Conservation (phyloP, 23 tunicate genomes). For the Diplosoma virens region DNA sequence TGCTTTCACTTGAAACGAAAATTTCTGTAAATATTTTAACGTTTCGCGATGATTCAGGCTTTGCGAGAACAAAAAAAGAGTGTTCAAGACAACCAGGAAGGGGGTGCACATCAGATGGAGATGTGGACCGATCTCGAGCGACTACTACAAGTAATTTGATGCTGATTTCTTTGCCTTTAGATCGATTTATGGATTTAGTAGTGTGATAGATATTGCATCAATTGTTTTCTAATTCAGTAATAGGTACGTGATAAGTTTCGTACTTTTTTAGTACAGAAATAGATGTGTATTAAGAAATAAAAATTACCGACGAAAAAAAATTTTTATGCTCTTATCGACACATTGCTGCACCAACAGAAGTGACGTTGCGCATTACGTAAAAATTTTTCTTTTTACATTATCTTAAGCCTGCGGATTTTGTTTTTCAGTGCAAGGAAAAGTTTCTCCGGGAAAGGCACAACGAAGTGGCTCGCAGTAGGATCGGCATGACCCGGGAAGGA, state of each 20-base stretch:
- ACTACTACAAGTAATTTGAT: slow-evolving; percentile 29
- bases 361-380: background rate
- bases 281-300: too few relatives aligned
- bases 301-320: background rate
- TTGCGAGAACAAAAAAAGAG: slow-evolving; percentile 77
- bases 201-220: too few relatives aligned
- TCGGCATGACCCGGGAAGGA: slow-evolving; percentile 33
- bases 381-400: background rate
- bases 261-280: too few relatives aligned
- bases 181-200: too few relatives aligned
- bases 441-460: slow-evolving; percentile 11
- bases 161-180: too few relatives aligned
- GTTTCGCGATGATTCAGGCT: too few relatives aligned
- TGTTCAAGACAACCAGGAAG: slow-evolving; percentile 72
- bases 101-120: slow-evolving; percentile 2
- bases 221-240: too few relatives aligned
- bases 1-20: too few relatives aligned
- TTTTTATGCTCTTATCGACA: background rate
- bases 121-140: slow-evolving; percentile 42
- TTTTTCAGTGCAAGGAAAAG: slow-evolving; percentile 32
- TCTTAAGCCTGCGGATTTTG: background rate
- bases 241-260: too few relatives aligned
- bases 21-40: too few relatives aligned
- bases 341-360: background rate
- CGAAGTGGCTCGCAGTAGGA: slow-evolving; percentile 20